phyloP scores from a whole-genome alignment of 2,113 vertebrate species.

The Raja brachyura region DNA sequence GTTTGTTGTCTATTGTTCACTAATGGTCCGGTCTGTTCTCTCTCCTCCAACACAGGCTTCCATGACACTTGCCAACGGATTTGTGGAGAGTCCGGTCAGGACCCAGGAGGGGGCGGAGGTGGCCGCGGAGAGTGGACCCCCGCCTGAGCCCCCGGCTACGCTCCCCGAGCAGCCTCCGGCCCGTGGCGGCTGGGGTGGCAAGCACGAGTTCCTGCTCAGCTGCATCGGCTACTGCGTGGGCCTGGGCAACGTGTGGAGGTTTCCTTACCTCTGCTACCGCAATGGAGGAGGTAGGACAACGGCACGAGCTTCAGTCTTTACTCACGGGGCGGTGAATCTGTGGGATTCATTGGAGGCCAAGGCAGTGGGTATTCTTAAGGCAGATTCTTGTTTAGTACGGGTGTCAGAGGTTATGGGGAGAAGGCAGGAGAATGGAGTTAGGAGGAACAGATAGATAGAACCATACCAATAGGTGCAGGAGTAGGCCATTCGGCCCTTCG shows the following conservation, averaged over 20 bases:
- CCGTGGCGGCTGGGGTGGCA: constrained; percentile 64
- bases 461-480: too few species aligned
- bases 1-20: too few species aligned
- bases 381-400: too few species aligned
- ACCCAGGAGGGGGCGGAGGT: constrained; percentile 12
- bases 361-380: too few species aligned
- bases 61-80: constrained; percentile 45
- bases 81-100: constrained; percentile 42
- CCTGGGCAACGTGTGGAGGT: constrained; percentile 69
- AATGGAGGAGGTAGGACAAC: constrained; percentile 68
- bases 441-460: too few species aligned
- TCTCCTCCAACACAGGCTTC: constrained; percentile 45
- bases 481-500: too few species aligned
- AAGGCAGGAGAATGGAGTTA: too few species aligned
- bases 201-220: constrained; percentile 70
- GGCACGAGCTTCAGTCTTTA: too few species aligned
- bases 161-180: background rate
- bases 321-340: too few species aligned
- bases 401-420: too few species aligned
- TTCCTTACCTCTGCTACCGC: constrained; percentile 72
- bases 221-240: constrained; percentile 73
- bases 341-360: too few species aligned
- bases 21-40: background rate
- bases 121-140: constrained; percentile 40
- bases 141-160: constrained; percentile 3